These are phyloP conservation scores for Halictus ligatus DNA, from an alignment of 2,888 invertebrate species.

Conservation along the genomic window DNA sequence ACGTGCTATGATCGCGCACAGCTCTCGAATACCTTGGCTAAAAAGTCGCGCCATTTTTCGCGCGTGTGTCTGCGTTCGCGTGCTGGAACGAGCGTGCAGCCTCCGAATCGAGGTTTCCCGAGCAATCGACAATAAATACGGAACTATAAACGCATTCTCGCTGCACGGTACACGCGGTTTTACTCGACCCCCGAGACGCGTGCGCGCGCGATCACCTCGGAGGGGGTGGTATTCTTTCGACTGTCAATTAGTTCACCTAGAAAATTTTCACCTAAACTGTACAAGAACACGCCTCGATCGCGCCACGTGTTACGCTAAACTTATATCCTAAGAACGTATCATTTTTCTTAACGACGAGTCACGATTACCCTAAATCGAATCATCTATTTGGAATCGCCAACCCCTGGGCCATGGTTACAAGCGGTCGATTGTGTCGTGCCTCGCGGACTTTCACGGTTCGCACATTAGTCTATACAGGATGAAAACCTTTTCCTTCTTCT, in stretches of 20 bases:
- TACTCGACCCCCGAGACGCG: neutral
- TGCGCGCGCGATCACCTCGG: neutral
- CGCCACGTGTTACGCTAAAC: conserved; percentile 47
- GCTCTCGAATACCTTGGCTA: conserved; percentile 60
- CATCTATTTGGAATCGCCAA: conserved; percentile 39
- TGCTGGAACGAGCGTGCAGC: conserved; percentile 38
- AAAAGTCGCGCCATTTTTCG: conserved; percentile 60
- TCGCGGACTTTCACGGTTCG: conserved; percentile 40
- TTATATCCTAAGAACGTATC: conserved; percentile 50
- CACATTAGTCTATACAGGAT: conserved; percentile 41
- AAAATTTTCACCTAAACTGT: conserved; percentile 62
- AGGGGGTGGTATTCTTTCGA: neutral
- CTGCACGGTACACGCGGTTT: conserved; percentile 41
- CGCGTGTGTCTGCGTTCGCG: conserved; percentile 13
- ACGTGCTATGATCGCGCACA: conserved; percentile 32
- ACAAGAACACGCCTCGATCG: conserved; percentile 51
- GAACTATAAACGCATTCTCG: conserved; percentile 35
- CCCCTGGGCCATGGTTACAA: conserved; percentile 43
- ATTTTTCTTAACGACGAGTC: conserved; percentile 42
- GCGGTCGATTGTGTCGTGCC: conserved; percentile 40
- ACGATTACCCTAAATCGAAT: conserved; percentile 54
- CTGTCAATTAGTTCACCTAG: conserved; percentile 59
- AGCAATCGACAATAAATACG: conserved; percentile 61
- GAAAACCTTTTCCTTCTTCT: conserved; percentile 34
- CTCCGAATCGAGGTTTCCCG: conserved; percentile 25